These are phyloP conservation scores for Gymnothorax reevesii DNA, from an alignment of 2,797 vertebrate species.

Conservation along the genomic window DNA sequence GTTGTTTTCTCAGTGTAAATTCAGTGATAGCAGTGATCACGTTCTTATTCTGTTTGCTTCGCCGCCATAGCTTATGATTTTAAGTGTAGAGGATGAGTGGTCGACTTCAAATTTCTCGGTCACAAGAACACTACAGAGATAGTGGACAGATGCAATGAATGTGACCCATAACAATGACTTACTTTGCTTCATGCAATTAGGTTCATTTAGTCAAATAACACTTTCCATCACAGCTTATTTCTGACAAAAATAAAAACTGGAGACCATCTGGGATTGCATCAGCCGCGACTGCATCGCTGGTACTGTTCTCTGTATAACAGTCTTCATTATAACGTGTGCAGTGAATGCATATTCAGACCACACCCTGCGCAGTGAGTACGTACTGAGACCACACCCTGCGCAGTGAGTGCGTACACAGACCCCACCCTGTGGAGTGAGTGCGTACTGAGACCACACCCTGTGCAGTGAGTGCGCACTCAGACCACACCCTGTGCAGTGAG, in stretches of 20 bases:
- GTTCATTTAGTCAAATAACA: not conserved
- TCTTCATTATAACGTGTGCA: too few species aligned
- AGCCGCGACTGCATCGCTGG: too few species aligned
- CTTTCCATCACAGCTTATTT: not conserved
- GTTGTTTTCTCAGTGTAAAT: not conserved
- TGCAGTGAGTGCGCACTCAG: too few species aligned
- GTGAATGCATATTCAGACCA: too few species aligned
- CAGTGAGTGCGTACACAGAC: too few species aligned
- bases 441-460: too few species aligned
- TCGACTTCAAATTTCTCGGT: not conserved
- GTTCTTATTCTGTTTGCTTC: not conserved
- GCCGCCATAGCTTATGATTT: not conserved
- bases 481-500: too few species aligned
- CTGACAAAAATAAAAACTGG: not conserved
- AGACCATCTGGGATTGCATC: too few species aligned
- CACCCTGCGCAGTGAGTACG: too few species aligned
- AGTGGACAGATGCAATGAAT: not conserved
- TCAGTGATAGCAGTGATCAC: not conserved
- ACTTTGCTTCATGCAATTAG: not conserved
- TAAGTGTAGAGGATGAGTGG: not conserved
- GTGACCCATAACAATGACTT: not conserved
- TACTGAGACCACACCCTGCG: too few species aligned
- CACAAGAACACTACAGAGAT: not conserved
- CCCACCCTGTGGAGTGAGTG: too few species aligned
- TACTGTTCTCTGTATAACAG: too few species aligned